These are phyloP conservation scores for Percopsis transmontana DNA, from an alignment of 2,113 vertebrate genomes.

Conservation along the genomic window DNA sequence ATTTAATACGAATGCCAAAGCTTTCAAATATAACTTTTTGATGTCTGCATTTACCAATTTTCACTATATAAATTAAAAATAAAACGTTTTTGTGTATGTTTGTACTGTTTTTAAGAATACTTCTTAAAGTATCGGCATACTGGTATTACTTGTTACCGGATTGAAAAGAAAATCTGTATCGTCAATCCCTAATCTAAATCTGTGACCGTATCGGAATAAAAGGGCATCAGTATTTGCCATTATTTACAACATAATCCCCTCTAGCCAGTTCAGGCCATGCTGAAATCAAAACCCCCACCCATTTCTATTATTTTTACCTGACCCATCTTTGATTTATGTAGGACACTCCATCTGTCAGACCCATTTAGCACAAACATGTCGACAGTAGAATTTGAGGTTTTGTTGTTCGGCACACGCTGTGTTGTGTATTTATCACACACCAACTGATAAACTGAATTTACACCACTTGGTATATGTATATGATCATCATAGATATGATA, in stretches of 20 bases:
- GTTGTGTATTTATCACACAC: conserved; percentile 52
- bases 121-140: no score
- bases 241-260: conserved; percentile 61
- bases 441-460: conserved; percentile 44
- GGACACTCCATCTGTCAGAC: conserved; percentile 41
- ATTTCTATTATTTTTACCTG: conserved; percentile 19
- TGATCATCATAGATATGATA: no score
- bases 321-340: conserved; percentile 52
- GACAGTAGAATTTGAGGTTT: conserved; percentile 35
- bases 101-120: no score
- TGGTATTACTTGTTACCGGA: no score
- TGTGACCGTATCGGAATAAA: conserved; percentile 66
- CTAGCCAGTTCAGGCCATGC: conserved; percentile 37
- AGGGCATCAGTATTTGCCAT: conserved; percentile 63
- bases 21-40: no score
- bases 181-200: no score
- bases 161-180: no score
- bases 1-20: no score
- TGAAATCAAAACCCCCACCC: background rate
- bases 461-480: conserved; percentile 19
- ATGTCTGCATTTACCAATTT: no score
- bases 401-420: conserved; percentile 33
- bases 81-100: no score
- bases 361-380: conserved; percentile 62
- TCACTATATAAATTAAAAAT: no score